Conservation (phyloP, 2,113 vertebrate genomes). For the Ptyas mucosa region DNA sequence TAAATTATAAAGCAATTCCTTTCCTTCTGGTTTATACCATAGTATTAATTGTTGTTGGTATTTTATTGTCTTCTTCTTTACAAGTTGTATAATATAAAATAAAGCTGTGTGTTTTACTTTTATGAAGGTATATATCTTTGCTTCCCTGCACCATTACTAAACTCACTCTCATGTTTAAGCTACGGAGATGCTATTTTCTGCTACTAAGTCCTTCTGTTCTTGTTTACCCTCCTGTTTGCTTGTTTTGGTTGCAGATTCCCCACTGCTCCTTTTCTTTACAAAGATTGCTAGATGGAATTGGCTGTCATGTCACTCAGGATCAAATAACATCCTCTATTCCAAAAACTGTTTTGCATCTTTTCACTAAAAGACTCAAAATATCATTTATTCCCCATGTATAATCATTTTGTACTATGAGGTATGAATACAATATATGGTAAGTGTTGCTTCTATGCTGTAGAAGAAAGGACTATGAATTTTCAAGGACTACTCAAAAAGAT, state of each 20-base stretch:
- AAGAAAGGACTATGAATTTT: slow-evolving; percentile 19
- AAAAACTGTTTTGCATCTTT: background rate
- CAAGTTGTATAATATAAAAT: background rate
- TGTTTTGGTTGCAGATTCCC: background rate
- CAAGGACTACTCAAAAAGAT: slow-evolving; percentile 10
- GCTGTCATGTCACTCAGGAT: background rate
- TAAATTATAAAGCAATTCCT: background rate
- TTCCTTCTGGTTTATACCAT: background rate
- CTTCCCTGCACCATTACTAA: background rate
- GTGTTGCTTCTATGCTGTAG: background rate
- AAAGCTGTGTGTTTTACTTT: background rate
- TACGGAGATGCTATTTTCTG: background rate
- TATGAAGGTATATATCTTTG: background rate
- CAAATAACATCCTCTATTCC: background rate
- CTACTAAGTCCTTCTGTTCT: background rate
- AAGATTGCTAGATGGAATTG: background rate
- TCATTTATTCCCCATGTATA: background rate
- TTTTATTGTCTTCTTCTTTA: background rate
- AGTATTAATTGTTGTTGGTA: background rate
- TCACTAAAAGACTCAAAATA: background rate
- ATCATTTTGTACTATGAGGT: background rate
- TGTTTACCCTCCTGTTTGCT: background rate
- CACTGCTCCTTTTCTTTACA: background rate
- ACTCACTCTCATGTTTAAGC: background rate
- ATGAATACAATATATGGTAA: background rate